phyloP scores from a whole-genome alignment of 2,113 vertebrate genomes.

The Stomatorhinus ivindoensis region DNA sequence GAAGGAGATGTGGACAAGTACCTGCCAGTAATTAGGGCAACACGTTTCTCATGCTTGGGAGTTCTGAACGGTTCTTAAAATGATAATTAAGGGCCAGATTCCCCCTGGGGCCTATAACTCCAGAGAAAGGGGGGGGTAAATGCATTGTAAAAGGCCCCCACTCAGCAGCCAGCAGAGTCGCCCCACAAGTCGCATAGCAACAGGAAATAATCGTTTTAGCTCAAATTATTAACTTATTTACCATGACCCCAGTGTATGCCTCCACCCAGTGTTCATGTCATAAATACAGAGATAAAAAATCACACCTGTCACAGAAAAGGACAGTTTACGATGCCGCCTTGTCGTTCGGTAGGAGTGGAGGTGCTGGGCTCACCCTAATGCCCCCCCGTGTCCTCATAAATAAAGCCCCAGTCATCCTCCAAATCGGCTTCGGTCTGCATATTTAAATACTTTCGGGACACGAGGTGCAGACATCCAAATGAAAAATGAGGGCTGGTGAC shows the following conservation, averaged over 20 bases:
- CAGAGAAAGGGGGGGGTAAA: background rate
- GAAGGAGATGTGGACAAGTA: background rate
- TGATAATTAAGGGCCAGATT: background rate
- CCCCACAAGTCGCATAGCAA: conserved; percentile 11
- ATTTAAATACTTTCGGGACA: background rate
- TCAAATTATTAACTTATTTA: conserved; percentile 17
- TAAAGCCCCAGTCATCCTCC: background rate
- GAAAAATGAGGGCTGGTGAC: background rate
- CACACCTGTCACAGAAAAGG: background rate
- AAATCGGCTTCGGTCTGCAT: background rate
- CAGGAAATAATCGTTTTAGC: conserved; percentile 12
- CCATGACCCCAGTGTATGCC: background rate
- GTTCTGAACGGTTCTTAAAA: background rate
- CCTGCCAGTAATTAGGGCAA: background rate
- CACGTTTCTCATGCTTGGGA: background rate
- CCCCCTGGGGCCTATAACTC: background rate
- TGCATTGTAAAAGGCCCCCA: background rate
- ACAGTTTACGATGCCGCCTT: background rate
- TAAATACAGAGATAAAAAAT: background rate
- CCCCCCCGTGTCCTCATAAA: background rate
- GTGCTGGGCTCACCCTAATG: background rate
- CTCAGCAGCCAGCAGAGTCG: background rate
- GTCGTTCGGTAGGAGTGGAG: background rate
- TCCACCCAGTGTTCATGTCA: background rate
- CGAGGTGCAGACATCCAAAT: background rate